Evolutionary conservation across 2,113 vertebrate genomes (phyloP), one percentile per base, ranked within the genome.

Genomic region (Megaceryle torquata): DNA sequence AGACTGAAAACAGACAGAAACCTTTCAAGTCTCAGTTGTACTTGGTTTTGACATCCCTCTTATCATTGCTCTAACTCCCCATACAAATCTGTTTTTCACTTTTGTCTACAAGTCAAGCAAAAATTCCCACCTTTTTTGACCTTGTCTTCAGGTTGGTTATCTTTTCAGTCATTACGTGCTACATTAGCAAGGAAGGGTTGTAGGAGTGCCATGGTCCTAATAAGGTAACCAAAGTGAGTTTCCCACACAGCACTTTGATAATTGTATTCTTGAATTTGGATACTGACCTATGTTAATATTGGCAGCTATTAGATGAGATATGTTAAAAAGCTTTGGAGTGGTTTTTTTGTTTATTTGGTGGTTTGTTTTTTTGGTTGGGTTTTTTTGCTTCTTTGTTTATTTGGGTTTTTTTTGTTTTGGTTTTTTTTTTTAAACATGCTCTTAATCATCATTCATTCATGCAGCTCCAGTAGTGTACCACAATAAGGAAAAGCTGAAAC

Each of bases 1-100:
- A 91, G 72, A 65, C 51, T 74, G 72, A 95, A 97, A 89, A 63
- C 93, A 88, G 44, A 76, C 57, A 26, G 43, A 71, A 91, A 68
- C 57, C 59, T 92, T 92, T 70, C 35, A 78, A 67, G 39, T 46
- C 65, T 54, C 50, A 53, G 41, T 57, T 89, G 48, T 37, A n/a
- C 39, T 86, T 63, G 64, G 68, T 87, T 50, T 82, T 63, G 81
- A 84, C 93, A 85, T 65, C 51, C 11, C 33, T 79, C 67, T 96
- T 90, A 86, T 48, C 26, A 11, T 57, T 79, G 46, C 61, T 95
- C 28, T 72, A 54, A 51, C 50, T 87, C 60, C 50, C 64, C 88
- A 20, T 25, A 59, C 56, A 89, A 83, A 64, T 78, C 33, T 43
- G 54, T 77, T 87, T 88, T 83, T 46, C 61, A 83, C 51, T 83